Base-by-base conservation (phyloP, 1,140 invertebrate species). In the Heliconius hermathena region DNA sequence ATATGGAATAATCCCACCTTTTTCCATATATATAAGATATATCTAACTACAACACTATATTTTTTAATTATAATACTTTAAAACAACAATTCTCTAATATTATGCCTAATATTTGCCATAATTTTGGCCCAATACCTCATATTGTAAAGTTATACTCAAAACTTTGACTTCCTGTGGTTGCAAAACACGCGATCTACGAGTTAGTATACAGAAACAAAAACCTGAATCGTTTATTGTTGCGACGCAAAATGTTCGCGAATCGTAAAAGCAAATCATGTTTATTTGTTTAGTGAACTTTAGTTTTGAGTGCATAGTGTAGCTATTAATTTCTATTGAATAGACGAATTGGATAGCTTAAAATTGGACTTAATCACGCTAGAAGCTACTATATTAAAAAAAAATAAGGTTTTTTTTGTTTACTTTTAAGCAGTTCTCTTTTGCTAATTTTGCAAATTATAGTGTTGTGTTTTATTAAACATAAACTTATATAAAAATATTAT, bases 141-240 rank as follows among this genome's bases (percentile, higher is more conserved):
- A 73, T 41, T 73, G 26, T 9, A 20, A 29, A 80, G 72, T 46
- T 33, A 36, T 73, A 57, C 38, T 72, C 49, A 26, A n/a, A 75
- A 76, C 36, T 33, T 76, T 80, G 71, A 76, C 74, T 72, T 8
- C 5, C 33, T 74, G 79, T 73, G 38, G 73, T 76, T 57, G 49
- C 16, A 52, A 41, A 52, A 13, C 82, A 83, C 79, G 82, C 82
- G 77, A 83, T 81, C 38, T 36, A 60, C 77, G 82, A 79, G 77
- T 83, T 78, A 83, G 76, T 75, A 71, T 76, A 72, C 26, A 76
- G 77, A 36, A 82, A 76, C 77, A 75, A 83, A 46, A 81, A 77
- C 29, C 49, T 83, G 38, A 76, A 54, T 57, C 60, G 57, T 72
- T 80, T 71, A 71, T 75, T 71, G 52, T 73, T 82, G 60, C 71